Percentiles rank a stretch among this genome's conserved stretches.
These are phyloP conservation scores for Gallinago paraguaiae DNA, from an alignment of 2,113 vertebrate species.

Conservation along the genomic window DNA sequence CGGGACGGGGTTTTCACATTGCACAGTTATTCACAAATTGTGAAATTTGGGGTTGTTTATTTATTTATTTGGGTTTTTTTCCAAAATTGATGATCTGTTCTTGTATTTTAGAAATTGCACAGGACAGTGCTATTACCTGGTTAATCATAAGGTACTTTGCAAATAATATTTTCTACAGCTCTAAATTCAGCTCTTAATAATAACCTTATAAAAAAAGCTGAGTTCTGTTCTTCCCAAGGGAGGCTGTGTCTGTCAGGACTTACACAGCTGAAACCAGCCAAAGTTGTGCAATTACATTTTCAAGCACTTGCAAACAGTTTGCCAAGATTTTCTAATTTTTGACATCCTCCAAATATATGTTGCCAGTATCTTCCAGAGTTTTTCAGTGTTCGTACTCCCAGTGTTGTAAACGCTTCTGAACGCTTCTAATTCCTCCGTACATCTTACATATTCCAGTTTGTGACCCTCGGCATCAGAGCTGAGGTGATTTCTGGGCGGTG, in stretches of 20 bases:
- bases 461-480: background rate
- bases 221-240: background rate
- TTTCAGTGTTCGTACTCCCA: background rate
- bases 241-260: background rate
- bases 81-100: background rate
- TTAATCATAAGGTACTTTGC: background rate
- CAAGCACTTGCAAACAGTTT: background rate
- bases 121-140: background rate
- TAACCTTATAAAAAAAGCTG: background rate
- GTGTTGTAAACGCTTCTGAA: background rate
- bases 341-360: background rate
- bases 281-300: conserved; percentile 49
- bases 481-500: background rate
- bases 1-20: background rate
- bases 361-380: background rate
- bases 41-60: background rate
- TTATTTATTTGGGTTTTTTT: background rate
- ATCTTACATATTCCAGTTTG: background rate
- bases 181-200: background rate
- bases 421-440: background rate
- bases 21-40: background rate
- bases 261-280: background rate
- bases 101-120: background rate
- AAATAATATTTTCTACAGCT: background rate
- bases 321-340: conserved; percentile 9